These are phyloP conservation scores for Chelonus insularis DNA, from an alignment of 1,140 invertebrate species.

Conservation along the genomic window DNA sequence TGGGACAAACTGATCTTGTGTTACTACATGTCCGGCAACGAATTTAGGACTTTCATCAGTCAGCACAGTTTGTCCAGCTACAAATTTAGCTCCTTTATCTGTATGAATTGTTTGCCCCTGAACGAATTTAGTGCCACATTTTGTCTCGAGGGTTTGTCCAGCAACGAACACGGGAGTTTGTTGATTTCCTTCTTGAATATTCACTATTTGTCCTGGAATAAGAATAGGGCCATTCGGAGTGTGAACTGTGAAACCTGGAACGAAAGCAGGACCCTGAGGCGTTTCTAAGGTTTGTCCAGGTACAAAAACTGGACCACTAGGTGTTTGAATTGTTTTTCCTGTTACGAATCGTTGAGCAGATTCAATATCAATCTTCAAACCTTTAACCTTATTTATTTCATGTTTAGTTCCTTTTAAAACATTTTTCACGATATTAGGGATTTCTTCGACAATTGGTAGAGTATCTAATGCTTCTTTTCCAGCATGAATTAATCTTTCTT, in stretches of 20 bases:
- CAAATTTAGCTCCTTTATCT: conserved; percentile 60
- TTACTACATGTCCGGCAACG: conserved; percentile 65
- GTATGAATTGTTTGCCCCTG: conserved; percentile 61
- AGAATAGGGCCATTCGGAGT: conserved; percentile 69
- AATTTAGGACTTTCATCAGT: conserved; percentile 70
- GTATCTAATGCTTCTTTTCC: conserved; percentile 58
- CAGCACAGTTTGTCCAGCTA: conserved; percentile 68
- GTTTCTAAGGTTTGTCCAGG: conserved; percentile 75
- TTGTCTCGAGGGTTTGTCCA: conserved; percentile 55
- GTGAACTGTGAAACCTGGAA: conserved; percentile 73
- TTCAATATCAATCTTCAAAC: conserved; percentile 67
- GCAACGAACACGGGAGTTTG: conserved; percentile 58
- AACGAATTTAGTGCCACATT: conserved; percentile 51
- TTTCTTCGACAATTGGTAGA: conserved; percentile 67
- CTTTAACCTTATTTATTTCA: conserved; percentile 65
- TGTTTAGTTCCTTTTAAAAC: conserved; percentile 65
- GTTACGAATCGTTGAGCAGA: conserved; percentile 68
- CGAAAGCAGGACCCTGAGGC: conserved; percentile 68
- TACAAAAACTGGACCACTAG: conserved; percentile 69
- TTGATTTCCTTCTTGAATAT: conserved; percentile 40
- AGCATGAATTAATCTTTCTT: conserved; percentile 61
- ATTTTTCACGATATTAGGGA: conserved; percentile 66
- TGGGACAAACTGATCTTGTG: conserved; percentile 65
- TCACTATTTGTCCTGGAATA: conserved; percentile 70
- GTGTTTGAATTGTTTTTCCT: conserved; percentile 72